phyloP scores from a whole-genome alignment of 2,113 vertebrate genomes.

The Gymnogyps californianus region DNA sequence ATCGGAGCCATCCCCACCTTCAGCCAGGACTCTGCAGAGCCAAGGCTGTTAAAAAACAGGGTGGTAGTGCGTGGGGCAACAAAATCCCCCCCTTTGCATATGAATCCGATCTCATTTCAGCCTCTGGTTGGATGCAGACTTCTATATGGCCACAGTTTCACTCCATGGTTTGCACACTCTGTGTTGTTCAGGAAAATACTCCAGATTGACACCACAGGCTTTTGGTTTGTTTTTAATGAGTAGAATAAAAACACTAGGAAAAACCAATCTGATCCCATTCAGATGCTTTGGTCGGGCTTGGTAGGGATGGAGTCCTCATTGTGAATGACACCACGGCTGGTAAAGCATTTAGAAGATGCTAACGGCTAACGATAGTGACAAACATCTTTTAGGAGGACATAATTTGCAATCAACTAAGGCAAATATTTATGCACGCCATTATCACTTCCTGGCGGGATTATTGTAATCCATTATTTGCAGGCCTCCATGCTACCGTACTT shows the following conservation, averaged over 20 bases:
- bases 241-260: background rate
- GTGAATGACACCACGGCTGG: background rate
- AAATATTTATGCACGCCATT: constrained; percentile 57
- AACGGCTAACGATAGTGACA: background rate
- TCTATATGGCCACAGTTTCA: background rate
- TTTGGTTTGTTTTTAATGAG: background rate
- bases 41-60: rapidly evolving
- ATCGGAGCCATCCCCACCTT: background rate
- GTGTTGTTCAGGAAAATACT: background rate
- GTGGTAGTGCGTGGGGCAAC: background rate
- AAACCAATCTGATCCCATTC: background rate
- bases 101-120: background rate
- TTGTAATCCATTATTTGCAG: constrained; percentile 60
- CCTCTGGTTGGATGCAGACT: background rate
- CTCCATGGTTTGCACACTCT: background rate
- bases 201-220: background rate
- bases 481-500: constrained; percentile 48
- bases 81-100: background rate
- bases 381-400: constrained; percentile 23
- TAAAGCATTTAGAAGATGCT: constrained; percentile 37
- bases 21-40: background rate
- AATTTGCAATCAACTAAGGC: constrained; percentile 56
- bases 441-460: constrained; percentile 69
- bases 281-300: background rate
- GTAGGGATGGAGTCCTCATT: background rate